A percentile compares a stretch with the other conserved stretches of the same genome.
Conservation (phyloP, 2,113 vertebrate species). For the Cathartes aura region DNA sequence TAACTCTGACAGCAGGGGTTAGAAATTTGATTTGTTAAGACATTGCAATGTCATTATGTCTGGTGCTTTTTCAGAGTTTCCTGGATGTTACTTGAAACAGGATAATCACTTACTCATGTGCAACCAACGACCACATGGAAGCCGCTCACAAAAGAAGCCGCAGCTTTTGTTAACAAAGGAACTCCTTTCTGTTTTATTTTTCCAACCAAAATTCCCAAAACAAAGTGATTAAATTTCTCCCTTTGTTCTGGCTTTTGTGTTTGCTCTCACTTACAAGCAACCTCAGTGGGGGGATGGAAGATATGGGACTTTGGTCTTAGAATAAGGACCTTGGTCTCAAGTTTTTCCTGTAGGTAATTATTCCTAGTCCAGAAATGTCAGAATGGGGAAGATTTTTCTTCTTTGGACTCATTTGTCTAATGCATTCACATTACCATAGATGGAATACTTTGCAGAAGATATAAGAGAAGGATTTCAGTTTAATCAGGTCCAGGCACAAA, state of each 20-base stretch:
- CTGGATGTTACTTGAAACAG: constrained; percentile 29
- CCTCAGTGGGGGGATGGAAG: not conserved
- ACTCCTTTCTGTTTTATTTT: constrained; percentile 18
- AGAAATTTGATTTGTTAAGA: constrained; percentile 38
- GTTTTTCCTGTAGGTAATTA: not conserved
- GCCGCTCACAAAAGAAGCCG: not conserved
- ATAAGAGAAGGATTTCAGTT: not conserved
- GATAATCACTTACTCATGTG: constrained; percentile 62
- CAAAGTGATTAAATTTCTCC: not conserved
- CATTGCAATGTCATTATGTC: constrained; percentile 31
- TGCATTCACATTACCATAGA: constrained; percentile 29
- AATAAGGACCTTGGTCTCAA: not conserved
- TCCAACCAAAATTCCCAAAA: not conserved
- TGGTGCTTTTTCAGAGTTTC: constrained; percentile 43
- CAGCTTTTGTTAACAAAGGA: constrained; percentile 11
- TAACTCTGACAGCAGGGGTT: constrained; percentile 21
- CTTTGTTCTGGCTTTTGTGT: not conserved
- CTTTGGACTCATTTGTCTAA: not conserved
- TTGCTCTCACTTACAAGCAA: not conserved
- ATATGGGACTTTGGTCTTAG: not conserved
- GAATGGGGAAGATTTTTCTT: not conserved
- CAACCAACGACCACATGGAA: not conserved
- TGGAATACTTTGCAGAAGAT: constrained; percentile 23
- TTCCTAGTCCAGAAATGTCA: not conserved
- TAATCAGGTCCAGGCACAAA: constrained; percentile 49